A percentile compares a stretch with the other conserved stretches of the same genome.
Evolutionary conservation across 2,888 invertebrate species (phyloP).

Genomic region (Drosophila mettleri): DNA sequence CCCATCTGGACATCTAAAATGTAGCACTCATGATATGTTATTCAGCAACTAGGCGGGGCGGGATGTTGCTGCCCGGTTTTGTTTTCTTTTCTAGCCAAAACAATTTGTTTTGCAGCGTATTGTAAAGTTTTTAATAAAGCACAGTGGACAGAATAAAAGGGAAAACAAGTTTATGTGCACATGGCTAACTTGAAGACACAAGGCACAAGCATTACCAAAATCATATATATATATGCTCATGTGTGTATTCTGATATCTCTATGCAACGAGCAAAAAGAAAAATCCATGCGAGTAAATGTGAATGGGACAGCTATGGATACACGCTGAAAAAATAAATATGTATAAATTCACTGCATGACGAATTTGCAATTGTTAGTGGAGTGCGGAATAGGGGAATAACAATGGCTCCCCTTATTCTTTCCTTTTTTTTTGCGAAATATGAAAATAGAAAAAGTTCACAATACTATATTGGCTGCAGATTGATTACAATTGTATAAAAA

Average conservation of each 20-base stretch:
- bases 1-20: conserved; percentile 44
- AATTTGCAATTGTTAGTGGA: conserved; percentile 35
- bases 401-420: not conserved
- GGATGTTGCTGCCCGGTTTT: not conserved
- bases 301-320: conserved; percentile 3
- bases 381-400: conserved; percentile 7
- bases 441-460: not conserved
- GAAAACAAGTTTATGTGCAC: conserved; percentile 38
- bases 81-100: conserved; percentile 16
- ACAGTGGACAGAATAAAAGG: conserved; percentile 54
- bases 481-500: conserved; percentile 9
- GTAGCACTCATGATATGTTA: conserved; percentile 38
- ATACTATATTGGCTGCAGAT: conserved; percentile 7
- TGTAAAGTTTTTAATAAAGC: conserved; percentile 76
- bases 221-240: not conserved
- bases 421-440: not conserved
- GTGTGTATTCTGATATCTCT: conserved; percentile 9
- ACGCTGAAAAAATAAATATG: conserved; percentile 33
- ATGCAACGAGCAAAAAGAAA: conserved; percentile 24
- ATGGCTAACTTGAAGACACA: conserved; percentile 34
- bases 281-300: conserved; percentile 16
- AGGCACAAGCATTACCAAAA: conserved; percentile 40
- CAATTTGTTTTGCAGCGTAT: conserved; percentile 45
- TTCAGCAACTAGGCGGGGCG: not conserved
- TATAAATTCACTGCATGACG: conserved; percentile 63